These are phyloP conservation scores for Pandion haliaetus DNA, from an alignment of 2,113 vertebrate genomes.

Conservation along the genomic window DNA sequence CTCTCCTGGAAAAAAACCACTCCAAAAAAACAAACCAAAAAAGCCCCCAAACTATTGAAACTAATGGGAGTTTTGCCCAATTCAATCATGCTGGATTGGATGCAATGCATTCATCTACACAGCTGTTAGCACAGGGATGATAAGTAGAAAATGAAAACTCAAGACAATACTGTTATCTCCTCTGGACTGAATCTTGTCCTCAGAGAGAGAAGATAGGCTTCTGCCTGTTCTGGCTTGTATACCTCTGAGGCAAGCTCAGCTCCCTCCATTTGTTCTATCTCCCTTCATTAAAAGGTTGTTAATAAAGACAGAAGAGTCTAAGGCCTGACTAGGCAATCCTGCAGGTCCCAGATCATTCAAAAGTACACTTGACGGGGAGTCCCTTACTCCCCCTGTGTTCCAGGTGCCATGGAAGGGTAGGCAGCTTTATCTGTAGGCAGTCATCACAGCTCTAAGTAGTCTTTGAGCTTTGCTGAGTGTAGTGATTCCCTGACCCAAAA, in stretches of 20 bases:
- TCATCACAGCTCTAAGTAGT: not conserved
- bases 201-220: not conserved
- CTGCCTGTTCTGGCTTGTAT: not conserved
- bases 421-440: not conserved
- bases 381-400: not conserved
- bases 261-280: not conserved
- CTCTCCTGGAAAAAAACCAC: not conserved
- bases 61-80: not conserved
- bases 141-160: not conserved
- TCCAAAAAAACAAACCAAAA: not conserved
- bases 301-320: not conserved
- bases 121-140: not conserved
- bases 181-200: not conserved
- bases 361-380: not conserved
- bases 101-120: not conserved
- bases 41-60: not conserved
- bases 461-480: not conserved
- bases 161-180: not conserved
- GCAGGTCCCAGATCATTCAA: not conserved
- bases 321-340: not conserved
- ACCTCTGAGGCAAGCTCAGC: not conserved
- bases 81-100: not conserved
- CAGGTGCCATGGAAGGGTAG: not conserved
- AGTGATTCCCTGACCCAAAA: not conserved
- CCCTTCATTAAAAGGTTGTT: not conserved